These are phyloP conservation scores for Chloroceryle aenea DNA, from an alignment of 2,113 vertebrate species.

Conservation along the genomic window DNA sequence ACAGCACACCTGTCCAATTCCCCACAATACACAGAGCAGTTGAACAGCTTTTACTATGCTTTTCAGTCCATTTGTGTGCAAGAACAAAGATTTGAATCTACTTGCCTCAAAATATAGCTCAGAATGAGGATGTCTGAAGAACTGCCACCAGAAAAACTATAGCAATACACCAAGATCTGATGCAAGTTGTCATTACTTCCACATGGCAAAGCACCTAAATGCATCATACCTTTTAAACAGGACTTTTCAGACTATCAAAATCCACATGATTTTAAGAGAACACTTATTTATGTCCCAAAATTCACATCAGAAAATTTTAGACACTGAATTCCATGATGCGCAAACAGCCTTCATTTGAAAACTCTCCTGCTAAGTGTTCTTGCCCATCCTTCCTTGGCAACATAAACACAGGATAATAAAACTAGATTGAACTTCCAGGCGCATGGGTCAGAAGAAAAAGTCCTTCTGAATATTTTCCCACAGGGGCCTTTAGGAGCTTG, in stretches of 20 bases:
- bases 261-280: background rate
- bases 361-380: background rate
- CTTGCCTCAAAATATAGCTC: background rate
- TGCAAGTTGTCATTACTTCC: background rate
- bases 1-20: background rate
- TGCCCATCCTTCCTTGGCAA: background rate
- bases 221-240: background rate
- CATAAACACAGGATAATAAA: background rate
- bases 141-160: background rate
- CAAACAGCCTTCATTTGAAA: background rate
- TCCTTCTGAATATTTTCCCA: background rate
- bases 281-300: background rate
- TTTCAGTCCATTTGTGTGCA: background rate
- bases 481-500: background rate
- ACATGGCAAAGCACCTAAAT: background rate
- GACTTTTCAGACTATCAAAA: background rate
- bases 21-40: rapidly evolving
- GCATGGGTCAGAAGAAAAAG: background rate
- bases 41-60: background rate
- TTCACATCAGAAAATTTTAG: background rate
- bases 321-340: background rate
- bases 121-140: background rate
- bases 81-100: background rate
- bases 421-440: background rate
- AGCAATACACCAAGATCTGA: background rate